Evolutionary conservation across 2,113 vertebrate genomes (phyloP).

Genomic region (Todiramphus saurophagus): DNA sequence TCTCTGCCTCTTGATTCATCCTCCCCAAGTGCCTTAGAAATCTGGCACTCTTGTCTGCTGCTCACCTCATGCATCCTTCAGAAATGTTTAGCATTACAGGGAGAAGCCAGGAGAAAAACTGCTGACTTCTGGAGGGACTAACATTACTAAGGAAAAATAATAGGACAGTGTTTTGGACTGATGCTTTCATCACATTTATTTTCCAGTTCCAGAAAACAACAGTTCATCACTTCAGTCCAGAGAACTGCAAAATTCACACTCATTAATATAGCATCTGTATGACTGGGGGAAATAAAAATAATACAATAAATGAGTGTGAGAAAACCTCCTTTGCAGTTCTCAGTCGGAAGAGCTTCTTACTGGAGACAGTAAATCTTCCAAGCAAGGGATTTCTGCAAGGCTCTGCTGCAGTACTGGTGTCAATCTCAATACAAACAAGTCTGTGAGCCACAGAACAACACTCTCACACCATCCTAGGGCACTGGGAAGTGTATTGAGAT

Average conservation of each 20-base stretch:
- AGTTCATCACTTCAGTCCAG: neutral
- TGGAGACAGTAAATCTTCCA: neutral
- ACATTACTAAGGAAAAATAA: neutral
- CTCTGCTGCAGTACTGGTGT: neutral
- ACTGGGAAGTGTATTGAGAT: neutral
- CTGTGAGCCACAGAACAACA: neutral
- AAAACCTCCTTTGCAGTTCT: neutral
- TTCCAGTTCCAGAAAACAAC: conserved; percentile 1
- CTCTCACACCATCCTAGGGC: neutral
- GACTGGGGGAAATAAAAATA: neutral
- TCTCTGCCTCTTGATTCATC: conserved; percentile 16
- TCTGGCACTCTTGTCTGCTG: neutral
- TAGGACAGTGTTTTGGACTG: neutral
- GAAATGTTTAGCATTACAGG: neutral
- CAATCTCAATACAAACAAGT: neutral
- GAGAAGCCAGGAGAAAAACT: neutral
- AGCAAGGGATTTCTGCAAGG: neutral
- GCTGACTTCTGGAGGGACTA: neutral
- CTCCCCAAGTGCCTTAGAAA: neutral
- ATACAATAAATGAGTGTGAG: neutral
- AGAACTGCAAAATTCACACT: neutral
- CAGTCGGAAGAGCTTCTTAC: neutral
- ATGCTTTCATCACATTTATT: neutral
- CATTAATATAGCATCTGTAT: neutral
- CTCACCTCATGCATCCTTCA: neutral